phyloP scores from a whole-genome alignment of 2,888 invertebrate species.

The Rhingia rostrata region DNA sequence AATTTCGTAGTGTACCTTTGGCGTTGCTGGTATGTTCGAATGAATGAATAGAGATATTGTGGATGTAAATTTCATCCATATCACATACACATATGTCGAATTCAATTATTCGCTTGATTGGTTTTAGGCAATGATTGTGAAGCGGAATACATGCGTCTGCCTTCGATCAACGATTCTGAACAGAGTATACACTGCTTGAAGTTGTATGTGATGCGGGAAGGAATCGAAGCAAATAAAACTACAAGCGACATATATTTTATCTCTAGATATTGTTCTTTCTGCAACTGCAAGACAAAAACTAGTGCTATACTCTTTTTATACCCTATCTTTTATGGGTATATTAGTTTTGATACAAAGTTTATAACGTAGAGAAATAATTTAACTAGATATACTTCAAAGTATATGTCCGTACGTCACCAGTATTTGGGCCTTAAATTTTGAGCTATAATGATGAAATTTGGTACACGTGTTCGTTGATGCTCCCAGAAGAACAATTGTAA shows the following conservation, averaged over 20 bases:
- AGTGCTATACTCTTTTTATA: too few species aligned
- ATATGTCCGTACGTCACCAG: too few species aligned
- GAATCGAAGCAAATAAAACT: conserved; percentile 19
- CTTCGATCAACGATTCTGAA: conserved; percentile 18
- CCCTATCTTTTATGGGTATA: too few species aligned
- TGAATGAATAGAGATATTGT: conserved; percentile 32
- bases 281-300: too few species aligned
- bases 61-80: conserved; percentile 47
- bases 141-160: conserved; percentile 20
- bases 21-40: conserved; percentile 25
- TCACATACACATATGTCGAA: conserved; percentile 44
- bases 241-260: conserved; percentile 28
- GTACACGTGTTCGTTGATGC: too few species aligned
- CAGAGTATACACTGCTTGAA: conserved; percentile 8
- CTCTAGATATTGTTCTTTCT: not conserved
- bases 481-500: too few species aligned
- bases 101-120: conserved; percentile 60
- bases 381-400: too few species aligned
- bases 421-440: too few species aligned
- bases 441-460: too few species aligned
- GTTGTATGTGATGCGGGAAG: conserved; percentile 15
- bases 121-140: conserved; percentile 46
- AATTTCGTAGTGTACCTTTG: conserved; percentile 56
- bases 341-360: too few species aligned
- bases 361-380: too few species aligned